Evolutionary conservation across 2,888 invertebrate species (phyloP), one percentile per base, ranked within the genome.

Genomic region (Fragum whitleyi): DNA sequence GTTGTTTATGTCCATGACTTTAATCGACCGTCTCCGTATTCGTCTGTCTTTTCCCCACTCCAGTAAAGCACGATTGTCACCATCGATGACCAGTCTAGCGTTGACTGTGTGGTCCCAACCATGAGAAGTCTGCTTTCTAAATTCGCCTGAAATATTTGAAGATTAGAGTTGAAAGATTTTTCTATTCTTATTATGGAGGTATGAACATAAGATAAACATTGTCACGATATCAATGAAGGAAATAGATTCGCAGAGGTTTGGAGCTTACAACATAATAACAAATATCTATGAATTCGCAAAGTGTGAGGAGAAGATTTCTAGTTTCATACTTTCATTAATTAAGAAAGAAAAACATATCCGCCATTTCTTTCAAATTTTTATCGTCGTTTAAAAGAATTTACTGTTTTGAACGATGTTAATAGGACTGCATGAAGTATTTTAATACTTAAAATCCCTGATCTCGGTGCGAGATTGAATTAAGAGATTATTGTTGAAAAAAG

Each of bases 71-170:
- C 68, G 32, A 1, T 61, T 32, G 19, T 62, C 62, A 7, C 61
- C 70, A 23, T 74, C 62, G 6, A 51, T 29, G 16, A 65, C 72
- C 5, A 79, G 42, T 3, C 28, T 39, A 14, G 73, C 79, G n/a
- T 67, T 39, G 16, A 81, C 81, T 51, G 23, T 21, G 23, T 81
- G 81, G 21, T 81, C 81, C 81, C 77, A 81, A 2, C 81, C 81
- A 23, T 81, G 73, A 42, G 74, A 70, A 1, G 81, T 81, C 51
- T 77, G 70, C 70, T 81, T 81, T 7, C 62, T 23, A 36, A 81
- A 81, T 39, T 39, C 55, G 23, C 59, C 81, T 81, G 59, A 9
- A 76, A 72, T 59, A 14, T 11, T n/a, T n/a, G 21, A 55, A n/a
- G 2, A 23, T 55, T 2, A 21, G 21, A 55, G 16, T 19, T 19